Conservation (phyloP, 1,140 invertebrate genomes). For the Halesus radiatus region DNA sequence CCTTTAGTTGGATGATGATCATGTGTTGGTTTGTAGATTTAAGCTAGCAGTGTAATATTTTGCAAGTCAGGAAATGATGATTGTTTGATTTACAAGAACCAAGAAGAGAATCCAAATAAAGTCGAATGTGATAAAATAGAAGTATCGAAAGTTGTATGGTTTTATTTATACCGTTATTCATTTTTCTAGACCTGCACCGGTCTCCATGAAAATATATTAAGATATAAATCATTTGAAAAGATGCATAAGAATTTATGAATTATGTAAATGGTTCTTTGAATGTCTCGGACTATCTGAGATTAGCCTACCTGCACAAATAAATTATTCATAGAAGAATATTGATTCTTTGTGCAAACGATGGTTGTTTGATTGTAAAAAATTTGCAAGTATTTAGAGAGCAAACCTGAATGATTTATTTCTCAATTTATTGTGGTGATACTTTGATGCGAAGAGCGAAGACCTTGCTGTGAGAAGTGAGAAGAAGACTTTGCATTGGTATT, state of each 20-base stretch:
- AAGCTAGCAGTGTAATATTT: too few relatives aligned
- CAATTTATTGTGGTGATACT: slow-evolving; percentile 13
- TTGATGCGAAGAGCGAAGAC: neutral
- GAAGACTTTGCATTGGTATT: neutral
- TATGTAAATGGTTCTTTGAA: too few relatives aligned
- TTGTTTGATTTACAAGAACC: slow-evolving; percentile 3
- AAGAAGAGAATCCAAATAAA: slow-evolving; percentile 8
- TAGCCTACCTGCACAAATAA: too few relatives aligned
- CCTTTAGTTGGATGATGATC: too few relatives aligned
- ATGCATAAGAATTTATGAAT: too few relatives aligned
- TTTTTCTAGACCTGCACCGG: neutral
- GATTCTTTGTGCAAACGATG: too few relatives aligned
- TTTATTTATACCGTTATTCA: slow-evolving; percentile 1
- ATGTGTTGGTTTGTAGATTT: too few relatives aligned
- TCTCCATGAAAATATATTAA: neutral
- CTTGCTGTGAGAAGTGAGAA: neutral
- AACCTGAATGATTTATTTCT: neutral
- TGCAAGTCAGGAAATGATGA: neutral
- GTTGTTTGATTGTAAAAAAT: too few relatives aligned
- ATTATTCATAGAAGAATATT: too few relatives aligned
- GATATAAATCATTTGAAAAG: neutral
- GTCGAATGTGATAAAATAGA: slow-evolving; percentile 19
- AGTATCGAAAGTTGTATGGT: slow-evolving; percentile 20
- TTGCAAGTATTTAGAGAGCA: too few relatives aligned
- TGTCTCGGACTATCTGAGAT: too few relatives aligned